phyloP scores from a whole-genome alignment of 2,113 vertebrate species.

The Leucopsar rothschildi region DNA sequence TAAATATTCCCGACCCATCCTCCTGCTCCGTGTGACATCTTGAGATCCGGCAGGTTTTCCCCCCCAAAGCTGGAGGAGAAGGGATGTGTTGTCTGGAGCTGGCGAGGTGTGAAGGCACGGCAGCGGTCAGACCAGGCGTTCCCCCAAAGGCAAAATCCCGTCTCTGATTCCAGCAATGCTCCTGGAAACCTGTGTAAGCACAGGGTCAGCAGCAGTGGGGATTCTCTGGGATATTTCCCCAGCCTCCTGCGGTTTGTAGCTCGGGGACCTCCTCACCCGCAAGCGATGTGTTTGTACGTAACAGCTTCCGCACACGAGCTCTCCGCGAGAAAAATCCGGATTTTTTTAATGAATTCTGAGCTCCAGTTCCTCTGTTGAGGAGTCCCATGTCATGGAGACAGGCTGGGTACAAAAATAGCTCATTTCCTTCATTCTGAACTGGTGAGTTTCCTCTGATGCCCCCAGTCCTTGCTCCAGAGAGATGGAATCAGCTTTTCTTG shows the following conservation, averaged over 20 bases:
- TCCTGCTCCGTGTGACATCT: not conserved
- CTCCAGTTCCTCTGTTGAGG: not conserved
- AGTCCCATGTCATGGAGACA: not conserved
- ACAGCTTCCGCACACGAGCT: not conserved
- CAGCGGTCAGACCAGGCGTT: fast-evolving
- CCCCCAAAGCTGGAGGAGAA: not conserved
- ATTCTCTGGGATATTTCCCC: not conserved
- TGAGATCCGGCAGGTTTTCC: not conserved
- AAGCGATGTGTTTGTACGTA: not conserved
- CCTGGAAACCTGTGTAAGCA: not conserved
- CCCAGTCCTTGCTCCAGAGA: not conserved
- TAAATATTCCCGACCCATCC: not conserved
- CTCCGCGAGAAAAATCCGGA: not conserved
- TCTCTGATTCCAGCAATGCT: not conserved
- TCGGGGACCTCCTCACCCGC: not conserved
- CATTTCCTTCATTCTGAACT: not conserved
- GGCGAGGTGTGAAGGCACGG: not conserved
- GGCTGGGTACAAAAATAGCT: not conserved
- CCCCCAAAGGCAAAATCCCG: not conserved
- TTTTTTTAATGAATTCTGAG: not conserved
- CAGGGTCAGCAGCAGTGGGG: not conserved
- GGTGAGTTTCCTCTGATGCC: not conserved
- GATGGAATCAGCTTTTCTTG: not conserved
- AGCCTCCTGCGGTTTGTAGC: not conserved
- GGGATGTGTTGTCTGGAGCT: not conserved